phyloP scores from a whole-genome alignment of 1,140 invertebrate genomes.

The Telenomus remus region DNA sequence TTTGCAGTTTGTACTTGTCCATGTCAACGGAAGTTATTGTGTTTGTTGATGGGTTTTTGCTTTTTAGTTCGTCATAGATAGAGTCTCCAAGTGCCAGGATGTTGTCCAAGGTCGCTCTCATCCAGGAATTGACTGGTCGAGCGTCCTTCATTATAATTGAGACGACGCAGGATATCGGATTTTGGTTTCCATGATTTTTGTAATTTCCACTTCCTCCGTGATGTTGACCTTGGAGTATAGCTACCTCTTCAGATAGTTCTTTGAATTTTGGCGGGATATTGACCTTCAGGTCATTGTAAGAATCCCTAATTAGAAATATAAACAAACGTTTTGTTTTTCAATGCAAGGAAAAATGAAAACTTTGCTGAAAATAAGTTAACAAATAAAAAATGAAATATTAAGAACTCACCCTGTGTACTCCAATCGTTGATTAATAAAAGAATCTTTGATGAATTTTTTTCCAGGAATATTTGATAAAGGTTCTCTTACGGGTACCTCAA shows the following conservation, averaged over 20 bases:
- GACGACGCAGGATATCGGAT: conserved; percentile 63
- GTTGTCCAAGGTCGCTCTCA: conserved; percentile 63
- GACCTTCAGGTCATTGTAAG: conserved; percentile 56
- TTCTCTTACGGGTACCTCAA: no score
- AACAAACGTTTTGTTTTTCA: no score
- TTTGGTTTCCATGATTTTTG: conserved; percentile 66
- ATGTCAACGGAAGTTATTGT: conserved; percentile 63
- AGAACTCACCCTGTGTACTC: no score
- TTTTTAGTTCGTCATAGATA: conserved; percentile 53
- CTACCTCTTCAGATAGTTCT: conserved; percentile 43
- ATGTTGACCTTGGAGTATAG: conserved; percentile 66
- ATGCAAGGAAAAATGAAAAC: no score
- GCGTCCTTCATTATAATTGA: conserved; percentile 63
- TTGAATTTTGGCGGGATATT: conserved; percentile 66
- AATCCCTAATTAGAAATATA: neutral
- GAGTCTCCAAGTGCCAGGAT: conserved; percentile 64
- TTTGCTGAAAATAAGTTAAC: no score
- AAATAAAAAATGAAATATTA: no score
- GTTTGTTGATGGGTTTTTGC: conserved; percentile 57
- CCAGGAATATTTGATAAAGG: no score
- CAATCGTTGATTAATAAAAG: no score
- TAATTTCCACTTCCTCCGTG: conserved; percentile 63
- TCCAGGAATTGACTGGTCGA: conserved; percentile 64
- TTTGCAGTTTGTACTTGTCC: conserved; percentile 52
- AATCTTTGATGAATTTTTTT: no score